Evolutionary conservation across 2,888 invertebrate genomes (phyloP).

Genomic region (Aphidoletes aphidimyza): DNA sequence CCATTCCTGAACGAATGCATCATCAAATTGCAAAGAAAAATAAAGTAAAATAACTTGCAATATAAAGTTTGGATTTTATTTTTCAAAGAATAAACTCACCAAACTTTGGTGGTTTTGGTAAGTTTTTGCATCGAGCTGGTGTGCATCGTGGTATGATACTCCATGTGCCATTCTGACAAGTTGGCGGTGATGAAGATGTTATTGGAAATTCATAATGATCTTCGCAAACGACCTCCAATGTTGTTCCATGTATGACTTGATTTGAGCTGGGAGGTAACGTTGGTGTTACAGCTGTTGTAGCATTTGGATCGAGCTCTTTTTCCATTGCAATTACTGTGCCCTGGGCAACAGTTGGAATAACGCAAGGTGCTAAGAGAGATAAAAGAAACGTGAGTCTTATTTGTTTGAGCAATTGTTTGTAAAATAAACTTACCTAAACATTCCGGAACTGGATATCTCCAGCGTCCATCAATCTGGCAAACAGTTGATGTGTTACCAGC

Average conservation of each 20-base stretch:
- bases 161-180: constrained; percentile 97
- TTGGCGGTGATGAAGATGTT: constrained; percentile 77
- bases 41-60: background rate
- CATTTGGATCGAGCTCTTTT: constrained; percentile 63
- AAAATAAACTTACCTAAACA: constrained; percentile 77
- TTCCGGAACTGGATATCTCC: constrained; percentile 92
- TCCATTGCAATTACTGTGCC: constrained; percentile 76
- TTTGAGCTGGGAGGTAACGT: constrained; percentile 69
- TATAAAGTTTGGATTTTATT: background rate
- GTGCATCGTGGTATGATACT: constrained; percentile 88
- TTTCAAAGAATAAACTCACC: constrained; percentile 68
- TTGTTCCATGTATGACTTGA: constrained; percentile 73
- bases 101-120: constrained; percentile 87
- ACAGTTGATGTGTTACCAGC: constrained; percentile 89
- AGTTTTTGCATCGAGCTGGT: constrained; percentile 83
- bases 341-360: constrained; percentile 87
- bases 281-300: constrained; percentile 61
- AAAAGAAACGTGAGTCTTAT: background rate
- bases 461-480: constrained; percentile 92
- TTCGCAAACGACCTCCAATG: constrained; percentile 82
- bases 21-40: background rate
- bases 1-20: constrained; percentile 70
- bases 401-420: constrained; percentile 53
- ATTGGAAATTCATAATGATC: constrained; percentile 85
- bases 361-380: constrained; percentile 83